Evolutionary conservation across 2,797 vertebrate genomes (phyloP).

Genomic region (Artibeus lituratus): DNA sequence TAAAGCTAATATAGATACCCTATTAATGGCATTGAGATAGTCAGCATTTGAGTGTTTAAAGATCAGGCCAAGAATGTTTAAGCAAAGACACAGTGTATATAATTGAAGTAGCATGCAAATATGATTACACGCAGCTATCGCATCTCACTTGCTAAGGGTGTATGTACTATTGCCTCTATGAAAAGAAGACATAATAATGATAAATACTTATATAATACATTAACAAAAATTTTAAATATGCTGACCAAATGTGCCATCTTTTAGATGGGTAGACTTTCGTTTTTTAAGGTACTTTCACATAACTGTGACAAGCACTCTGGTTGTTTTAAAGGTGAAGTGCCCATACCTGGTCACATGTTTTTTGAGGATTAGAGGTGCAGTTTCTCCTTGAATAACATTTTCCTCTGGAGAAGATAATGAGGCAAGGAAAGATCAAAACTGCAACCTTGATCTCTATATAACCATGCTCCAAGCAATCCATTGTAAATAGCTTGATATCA

Average conservation of each 20-base stretch:
- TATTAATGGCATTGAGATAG: slow-evolving; percentile 37
- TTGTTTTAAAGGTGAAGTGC: neutral
- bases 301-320: neutral
- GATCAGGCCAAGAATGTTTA: slow-evolving; percentile 20
- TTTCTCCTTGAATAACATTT: neutral
- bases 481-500: neutral
- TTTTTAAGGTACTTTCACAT: neutral
- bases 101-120: neutral
- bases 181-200: neutral
- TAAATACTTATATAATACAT: neutral
- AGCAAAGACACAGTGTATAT: neutral
- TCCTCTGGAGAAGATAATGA: neutral
- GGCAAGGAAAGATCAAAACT: neutral
- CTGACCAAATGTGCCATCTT: neutral
- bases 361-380: neutral
- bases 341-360: neutral
- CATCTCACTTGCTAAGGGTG: neutral
- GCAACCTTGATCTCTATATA: neutral
- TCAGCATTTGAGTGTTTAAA: slow-evolving; percentile 41
- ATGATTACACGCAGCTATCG: neutral
- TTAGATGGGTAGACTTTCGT: neutral
- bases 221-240: neutral
- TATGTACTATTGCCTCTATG: neutral
- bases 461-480: neutral
- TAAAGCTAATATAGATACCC: slow-evolving; percentile 42